phyloP scores from a whole-genome alignment of 2,888 invertebrate genomes.

The Lagria hirta region DNA sequence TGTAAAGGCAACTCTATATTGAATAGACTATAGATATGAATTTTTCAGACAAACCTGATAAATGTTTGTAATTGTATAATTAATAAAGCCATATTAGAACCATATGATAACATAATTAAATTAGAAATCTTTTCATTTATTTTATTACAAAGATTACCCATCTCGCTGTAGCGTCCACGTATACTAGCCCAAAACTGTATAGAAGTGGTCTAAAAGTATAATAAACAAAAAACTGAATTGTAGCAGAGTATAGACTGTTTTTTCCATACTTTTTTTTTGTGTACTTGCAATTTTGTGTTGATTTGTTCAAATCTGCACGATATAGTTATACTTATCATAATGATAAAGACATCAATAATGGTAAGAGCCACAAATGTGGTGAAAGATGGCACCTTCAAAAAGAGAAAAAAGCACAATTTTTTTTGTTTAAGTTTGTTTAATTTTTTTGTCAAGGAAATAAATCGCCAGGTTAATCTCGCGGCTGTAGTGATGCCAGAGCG shows the following conservation, averaged over 20 bases:
- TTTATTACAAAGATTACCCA: conserved; percentile 5
- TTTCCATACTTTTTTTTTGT: conserved; percentile 7
- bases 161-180: conserved; percentile 7
- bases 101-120: conserved; percentile 7
- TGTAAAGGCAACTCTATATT: too few species aligned
- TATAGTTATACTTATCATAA: conserved; percentile 6
- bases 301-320: conserved; percentile 12
- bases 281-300: conserved; percentile 2
- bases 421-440: too few species aligned
- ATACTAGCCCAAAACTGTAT: conserved; percentile 10
- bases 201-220: conserved; percentile 5
- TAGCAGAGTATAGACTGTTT: conserved; percentile 1
- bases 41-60: conserved; percentile 2
- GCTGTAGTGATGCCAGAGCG: too few species aligned
- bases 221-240: conserved; percentile 2
- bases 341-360: too few species aligned
- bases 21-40: not conserved
- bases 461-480: too few species aligned
- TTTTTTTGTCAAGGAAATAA: too few species aligned
- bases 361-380: too few species aligned
- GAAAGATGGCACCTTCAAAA: too few species aligned
- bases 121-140: conserved; percentile 8
- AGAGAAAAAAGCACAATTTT: too few species aligned
- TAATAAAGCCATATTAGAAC: conserved; percentile 8
- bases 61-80: conserved; percentile 2